Evolutionary conservation across 2,888 invertebrate genomes (phyloP), one percentile per base, ranked within the genome.

Genomic region (Drosophila hamatofila): DNA sequence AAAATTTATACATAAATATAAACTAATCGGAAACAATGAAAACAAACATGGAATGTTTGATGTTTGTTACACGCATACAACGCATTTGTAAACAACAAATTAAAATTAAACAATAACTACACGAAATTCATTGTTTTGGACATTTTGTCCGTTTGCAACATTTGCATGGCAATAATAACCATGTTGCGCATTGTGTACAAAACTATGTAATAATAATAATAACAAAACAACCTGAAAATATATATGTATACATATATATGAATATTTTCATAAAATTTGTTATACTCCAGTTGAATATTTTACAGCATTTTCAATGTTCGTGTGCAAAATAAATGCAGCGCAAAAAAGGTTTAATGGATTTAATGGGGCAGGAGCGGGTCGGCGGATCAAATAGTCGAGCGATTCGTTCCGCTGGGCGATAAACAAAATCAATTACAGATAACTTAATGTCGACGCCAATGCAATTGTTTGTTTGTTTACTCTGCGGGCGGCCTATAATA

Each of bases 371-470:
- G 11, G 16, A 14, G 42, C n/a, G 44, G 16, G n/a, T 18, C 27
- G 16, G 5, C 11, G 18, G 21, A 33, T 21, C n/a, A 23, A 23
- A 12, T 21, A 18, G 25, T 33, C 23, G 16, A 11, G 21, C 42
- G 33, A 44, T 41, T 25, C 51, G 33, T 30, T 27, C 21, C 55
- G 41, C 41, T 60, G 56, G 44, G 42, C 52, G 71, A 80, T 75
- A 77, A 88, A 82, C 83, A 88, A 89, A 89, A 89, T 89, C 86
- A 86, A 89, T 86, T 86, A 86, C 86, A 88, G 81, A 79, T 81
- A 83, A 89, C 83, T 86, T 85, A 84, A 78, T 70, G 66, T 70
- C 52, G 58, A 64, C 57, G 79, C 59, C 63, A 63, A 65, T 66
- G 67, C 64, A 67, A 72, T 73, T 74, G 81, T 68, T 81, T 80